Evolutionary conservation across 2,888 invertebrate genomes (phyloP).

Genomic region (Tridacna gigas): DNA sequence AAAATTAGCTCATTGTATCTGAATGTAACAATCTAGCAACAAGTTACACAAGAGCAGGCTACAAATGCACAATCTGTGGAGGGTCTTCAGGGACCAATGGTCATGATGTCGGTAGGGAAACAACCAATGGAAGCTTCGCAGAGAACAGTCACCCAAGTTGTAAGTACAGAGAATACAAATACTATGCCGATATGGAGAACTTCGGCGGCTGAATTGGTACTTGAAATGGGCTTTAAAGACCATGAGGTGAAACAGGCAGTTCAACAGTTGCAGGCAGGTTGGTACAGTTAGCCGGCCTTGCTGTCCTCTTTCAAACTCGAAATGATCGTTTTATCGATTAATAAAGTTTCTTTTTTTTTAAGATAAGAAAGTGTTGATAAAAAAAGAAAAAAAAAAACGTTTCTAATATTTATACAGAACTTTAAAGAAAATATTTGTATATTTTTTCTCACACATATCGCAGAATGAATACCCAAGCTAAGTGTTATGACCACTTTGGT

Average conservation of each 20-base stretch:
- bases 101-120: background rate
- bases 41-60: background rate
- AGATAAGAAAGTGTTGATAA: background rate
- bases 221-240: constrained; percentile 11
- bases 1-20: background rate
- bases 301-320: background rate
- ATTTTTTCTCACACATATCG: background rate
- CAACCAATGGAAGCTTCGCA: background rate
- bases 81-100: background rate
- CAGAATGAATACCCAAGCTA: background rate
- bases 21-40: background rate
- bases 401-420: too few relatives aligned
- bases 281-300: background rate
- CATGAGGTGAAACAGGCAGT: background rate
- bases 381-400: too few relatives aligned
- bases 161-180: background rate
- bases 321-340: background rate
- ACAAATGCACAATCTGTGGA: background rate
- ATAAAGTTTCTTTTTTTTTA: too few relatives aligned
- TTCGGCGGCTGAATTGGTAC: background rate
- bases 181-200: background rate
- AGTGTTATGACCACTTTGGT: background rate
- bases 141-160: background rate
- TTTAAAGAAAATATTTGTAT: too few relatives aligned
- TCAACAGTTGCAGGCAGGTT: background rate